These are phyloP conservation scores for Nycticryphes semicollaris DNA, from an alignment of 2,113 vertebrate genomes.

Conservation along the genomic window DNA sequence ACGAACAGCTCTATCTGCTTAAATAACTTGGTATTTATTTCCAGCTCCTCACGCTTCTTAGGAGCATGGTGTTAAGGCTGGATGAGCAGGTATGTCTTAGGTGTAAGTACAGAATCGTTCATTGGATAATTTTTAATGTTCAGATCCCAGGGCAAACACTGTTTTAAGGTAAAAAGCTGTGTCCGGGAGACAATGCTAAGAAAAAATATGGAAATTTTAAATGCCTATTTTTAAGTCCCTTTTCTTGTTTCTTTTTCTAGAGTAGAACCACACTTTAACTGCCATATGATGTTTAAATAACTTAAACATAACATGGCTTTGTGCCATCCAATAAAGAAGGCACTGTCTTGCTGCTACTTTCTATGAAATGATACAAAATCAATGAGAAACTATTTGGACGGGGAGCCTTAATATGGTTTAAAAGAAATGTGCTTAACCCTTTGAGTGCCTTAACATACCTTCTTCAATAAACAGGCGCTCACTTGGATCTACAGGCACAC, in stretches of 20 bases:
- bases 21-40: not conserved
- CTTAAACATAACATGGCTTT: not conserved
- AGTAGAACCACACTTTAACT: not conserved
- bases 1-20: not conserved
- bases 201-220: not conserved
- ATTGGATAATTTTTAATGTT: not conserved
- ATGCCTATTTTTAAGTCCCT: not conserved
- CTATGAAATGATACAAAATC: not conserved
- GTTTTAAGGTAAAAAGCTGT: not conserved
- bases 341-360: slow-evolving; percentile 30
- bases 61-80: not conserved
- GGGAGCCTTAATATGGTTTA: slow-evolving; percentile 59
- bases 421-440: slow-evolving; percentile 36
- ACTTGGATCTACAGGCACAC: slow-evolving; percentile 1
- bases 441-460: slow-evolving; percentile 63
- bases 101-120: not conserved
- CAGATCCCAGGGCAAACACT: not conserved
- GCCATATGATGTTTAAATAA: not conserved
- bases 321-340: not conserved
- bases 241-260: not conserved
- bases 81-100: not conserved
- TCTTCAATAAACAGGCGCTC: slow-evolving; percentile 4
- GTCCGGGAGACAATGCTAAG: not conserved
- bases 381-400: not conserved
- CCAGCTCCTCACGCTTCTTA: not conserved